Conservation (phyloP, 1,140 invertebrate genomes). For the Phocides pigmalion region DNA sequence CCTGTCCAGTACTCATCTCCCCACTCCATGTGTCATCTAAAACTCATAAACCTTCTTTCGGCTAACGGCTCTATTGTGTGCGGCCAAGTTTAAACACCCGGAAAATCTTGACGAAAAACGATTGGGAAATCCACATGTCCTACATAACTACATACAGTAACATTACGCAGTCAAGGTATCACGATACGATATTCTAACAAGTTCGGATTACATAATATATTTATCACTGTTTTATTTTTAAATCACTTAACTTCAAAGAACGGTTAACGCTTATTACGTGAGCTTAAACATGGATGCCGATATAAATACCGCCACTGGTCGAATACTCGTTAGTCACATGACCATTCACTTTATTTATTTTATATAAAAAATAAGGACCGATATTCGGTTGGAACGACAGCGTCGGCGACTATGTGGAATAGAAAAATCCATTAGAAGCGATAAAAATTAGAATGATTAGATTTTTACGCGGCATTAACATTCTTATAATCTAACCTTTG, state of each 20-base stretch:
- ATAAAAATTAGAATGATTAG: neutral
- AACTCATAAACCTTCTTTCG: slow-evolving; percentile 48
- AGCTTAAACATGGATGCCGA: neutral
- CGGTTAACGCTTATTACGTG: neutral
- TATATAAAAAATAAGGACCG: slow-evolving; percentile 1
- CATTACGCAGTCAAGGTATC: slow-evolving; percentile 38
- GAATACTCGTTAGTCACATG: slow-evolving; percentile 7
- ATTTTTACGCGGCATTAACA: neutral
- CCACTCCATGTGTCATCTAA: slow-evolving; percentile 39
- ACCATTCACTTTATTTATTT: neutral
- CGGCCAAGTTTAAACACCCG: slow-evolving; percentile 43
- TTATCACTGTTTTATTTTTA: slow-evolving; percentile 2
- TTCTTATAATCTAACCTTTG: slow-evolving; percentile 4
- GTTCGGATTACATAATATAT: slow-evolving; percentile 7
- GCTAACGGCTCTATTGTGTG: slow-evolving; percentile 67
- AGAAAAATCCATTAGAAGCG: neutral
- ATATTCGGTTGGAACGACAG: neutral
- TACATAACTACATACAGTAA: slow-evolving; percentile 42
- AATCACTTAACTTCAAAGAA: neutral
- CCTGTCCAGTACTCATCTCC: slow-evolving; percentile 61
- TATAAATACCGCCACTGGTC: slow-evolving; percentile 17
- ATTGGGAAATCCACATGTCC: slow-evolving; percentile 71
- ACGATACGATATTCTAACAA: slow-evolving; percentile 15
- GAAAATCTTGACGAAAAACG: slow-evolving; percentile 48
- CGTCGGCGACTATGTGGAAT: neutral